Conservation (phyloP, 2,113 vertebrate species). For the Amazona vittata region DNA sequence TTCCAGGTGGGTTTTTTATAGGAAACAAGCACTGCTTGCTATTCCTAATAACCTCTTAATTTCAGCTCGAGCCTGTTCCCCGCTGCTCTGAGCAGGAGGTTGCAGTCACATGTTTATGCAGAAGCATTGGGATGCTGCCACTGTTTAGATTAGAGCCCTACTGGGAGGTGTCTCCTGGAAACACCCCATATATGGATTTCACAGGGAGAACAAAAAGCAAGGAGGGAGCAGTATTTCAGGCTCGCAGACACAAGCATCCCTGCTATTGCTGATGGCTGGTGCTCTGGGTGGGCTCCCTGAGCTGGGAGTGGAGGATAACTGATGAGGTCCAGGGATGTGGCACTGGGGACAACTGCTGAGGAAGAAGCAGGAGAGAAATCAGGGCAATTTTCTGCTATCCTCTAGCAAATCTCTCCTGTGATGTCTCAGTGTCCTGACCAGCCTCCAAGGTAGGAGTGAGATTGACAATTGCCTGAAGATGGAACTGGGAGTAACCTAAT, state of each 20-base stretch:
- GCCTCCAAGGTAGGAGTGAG: background rate
- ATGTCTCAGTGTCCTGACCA: background rate
- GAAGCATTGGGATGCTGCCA: conserved; percentile 34
- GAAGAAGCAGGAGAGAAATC: background rate
- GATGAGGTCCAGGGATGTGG: background rate
- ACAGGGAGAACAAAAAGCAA: background rate
- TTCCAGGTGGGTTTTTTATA: background rate
- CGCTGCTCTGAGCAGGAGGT: background rate
- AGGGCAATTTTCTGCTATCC: background rate
- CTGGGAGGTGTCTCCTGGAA: conserved; percentile 43
- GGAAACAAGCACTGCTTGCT: background rate
- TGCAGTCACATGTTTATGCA: background rate
- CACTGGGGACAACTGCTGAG: background rate
- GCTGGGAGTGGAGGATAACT: background rate
- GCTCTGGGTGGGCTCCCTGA: accelerated
- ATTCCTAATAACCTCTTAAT: background rate
- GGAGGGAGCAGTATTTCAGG: background rate
- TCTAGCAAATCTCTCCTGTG: background rate
- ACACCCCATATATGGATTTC: conserved; percentile 20
- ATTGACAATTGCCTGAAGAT: background rate
- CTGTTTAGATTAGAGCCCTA: conserved; percentile 10
- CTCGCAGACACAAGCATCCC: background rate
- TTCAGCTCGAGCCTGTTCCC: background rate
- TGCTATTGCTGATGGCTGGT: accelerated
- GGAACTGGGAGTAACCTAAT: background rate